Evolutionary conservation across 2,797 vertebrate genomes (phyloP), one percentile per base, ranked within the genome.

Genomic region (Pantherophis vulpinus): DNA sequence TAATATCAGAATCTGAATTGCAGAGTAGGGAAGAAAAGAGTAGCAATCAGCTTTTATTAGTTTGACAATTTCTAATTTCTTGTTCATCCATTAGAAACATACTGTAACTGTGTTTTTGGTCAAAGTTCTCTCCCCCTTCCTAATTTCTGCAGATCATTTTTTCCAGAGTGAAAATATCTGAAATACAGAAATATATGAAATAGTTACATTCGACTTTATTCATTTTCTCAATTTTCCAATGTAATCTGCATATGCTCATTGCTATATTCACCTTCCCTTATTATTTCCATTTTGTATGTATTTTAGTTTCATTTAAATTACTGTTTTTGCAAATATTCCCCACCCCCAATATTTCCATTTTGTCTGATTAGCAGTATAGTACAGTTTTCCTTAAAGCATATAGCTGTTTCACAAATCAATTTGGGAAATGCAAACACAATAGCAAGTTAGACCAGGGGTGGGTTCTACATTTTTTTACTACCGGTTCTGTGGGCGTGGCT

Each of bases 1-100:
- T 89, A 29, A 63, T 59, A 66, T 92, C 93, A 90, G 1, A 54
- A 47, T 87, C 9, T 92, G 87, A 89, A 89, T 94, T 95, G 59
- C 54, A 55, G 54, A 3, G 27, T 63, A 92, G 92, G 86, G 0
- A 2, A 87, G n/a, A 32, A 59, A 83, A 29, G 42, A 58, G 42
- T 87, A 90, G 60, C 93, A 27, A 92, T 13, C 89, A 90, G 60
- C 51, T 0, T 37, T 70, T 0, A 79, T 47, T 51, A 66, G 5
- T 91, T 12, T 63, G 27, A 27, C 27, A 63, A 87, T 61, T 6
- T 25, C 16, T 91, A 95, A 93, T 79, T 74, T 1, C 58, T 89
- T 90, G 92, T 88, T 55, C 90, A 86, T n/a, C 12, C 14, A 29
- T 93, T 90, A 29, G 88, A 93, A 91, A 94, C 55, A 54, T 56